Conservation (phyloP, 2,797 vertebrate species). For the Crocodylus rhombifer region DNA sequence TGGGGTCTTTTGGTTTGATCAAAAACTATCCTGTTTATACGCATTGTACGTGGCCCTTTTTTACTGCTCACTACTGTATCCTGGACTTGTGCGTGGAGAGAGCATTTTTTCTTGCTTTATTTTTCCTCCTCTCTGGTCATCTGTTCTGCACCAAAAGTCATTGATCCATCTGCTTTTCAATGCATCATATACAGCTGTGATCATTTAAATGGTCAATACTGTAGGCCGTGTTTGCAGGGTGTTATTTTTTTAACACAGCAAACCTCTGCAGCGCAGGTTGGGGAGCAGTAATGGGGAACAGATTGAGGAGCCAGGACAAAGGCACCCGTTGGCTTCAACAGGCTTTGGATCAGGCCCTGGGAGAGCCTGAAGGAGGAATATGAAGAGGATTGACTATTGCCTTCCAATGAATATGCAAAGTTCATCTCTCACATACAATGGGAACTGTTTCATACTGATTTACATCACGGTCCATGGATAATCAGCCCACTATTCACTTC, state of each 20-base stretch:
- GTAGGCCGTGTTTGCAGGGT: not conserved
- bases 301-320: slow-evolving; percentile 11
- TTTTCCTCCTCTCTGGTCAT: not conserved
- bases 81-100: not conserved
- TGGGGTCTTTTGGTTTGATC: not conserved
- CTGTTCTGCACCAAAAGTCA: not conserved
- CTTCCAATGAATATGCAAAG: slow-evolving; percentile 79
- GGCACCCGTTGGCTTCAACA: not conserved
- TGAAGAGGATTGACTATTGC: slow-evolving; percentile 58
- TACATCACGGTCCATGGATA: slow-evolving; percentile 79
- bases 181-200: fast-evolving
- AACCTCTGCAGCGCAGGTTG: slow-evolving; percentile 32
- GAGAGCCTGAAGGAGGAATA: not conserved
- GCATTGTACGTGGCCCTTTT: not conserved
- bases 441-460: slow-evolving; percentile 77
- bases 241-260: slow-evolving; percentile 27
- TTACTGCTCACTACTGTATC: not conserved
- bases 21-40: not conserved
- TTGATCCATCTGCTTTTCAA: not conserved
- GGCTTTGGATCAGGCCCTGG: slow-evolving; percentile 9
- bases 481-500: slow-evolving; percentile 82
- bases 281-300: slow-evolving; percentile 1
- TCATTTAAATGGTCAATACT: not conserved
- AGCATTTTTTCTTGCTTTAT: not conserved
- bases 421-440: slow-evolving; percentile 77